phyloP scores from a whole-genome alignment of 2,797 vertebrate genomes.

The Dryobates pubescens region DNA sequence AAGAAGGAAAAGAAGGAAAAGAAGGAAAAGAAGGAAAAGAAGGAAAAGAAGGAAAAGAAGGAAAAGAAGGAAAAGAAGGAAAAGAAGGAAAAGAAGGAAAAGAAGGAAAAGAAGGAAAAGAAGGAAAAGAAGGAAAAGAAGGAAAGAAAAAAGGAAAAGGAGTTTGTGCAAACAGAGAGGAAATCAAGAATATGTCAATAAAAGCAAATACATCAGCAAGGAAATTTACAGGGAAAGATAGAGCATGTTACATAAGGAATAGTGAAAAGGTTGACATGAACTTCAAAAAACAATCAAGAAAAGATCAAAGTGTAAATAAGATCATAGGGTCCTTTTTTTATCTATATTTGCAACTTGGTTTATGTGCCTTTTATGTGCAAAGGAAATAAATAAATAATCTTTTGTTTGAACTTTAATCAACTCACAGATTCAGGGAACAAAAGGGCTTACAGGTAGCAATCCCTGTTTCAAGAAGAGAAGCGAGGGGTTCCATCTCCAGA shows the following conservation, averaged over 20 bases:
- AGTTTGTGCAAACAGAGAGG: not conserved
- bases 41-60: not conserved
- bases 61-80: no score
- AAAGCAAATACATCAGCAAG: not conserved
- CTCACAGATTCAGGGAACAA: slow-evolving; percentile 23
- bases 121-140: no score
- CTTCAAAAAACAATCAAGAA: slow-evolving; percentile 38
- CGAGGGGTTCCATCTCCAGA: not conserved
- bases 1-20: no score
- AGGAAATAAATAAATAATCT: slow-evolving; percentile 67
- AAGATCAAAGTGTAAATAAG: slow-evolving; percentile 65
- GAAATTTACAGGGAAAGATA: not conserved
- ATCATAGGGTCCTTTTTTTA: slow-evolving; percentile 29
- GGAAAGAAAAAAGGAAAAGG: not conserved
- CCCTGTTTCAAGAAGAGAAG: slow-evolving; percentile 19
- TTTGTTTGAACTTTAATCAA: slow-evolving; percentile 67
- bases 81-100: no score
- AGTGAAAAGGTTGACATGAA: slow-evolving; percentile 23
- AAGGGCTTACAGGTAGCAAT: slow-evolving; percentile 48
- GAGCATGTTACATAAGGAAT: not conserved
- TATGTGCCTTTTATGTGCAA: slow-evolving; percentile 59
- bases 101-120: no score
- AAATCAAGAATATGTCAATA: not conserved
- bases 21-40: no score
- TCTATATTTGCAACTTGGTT: slow-evolving; percentile 51